These are phyloP conservation scores for Stomorhina lunata DNA, from an alignment of 2,888 invertebrate genomes.

Conservation along the genomic window DNA sequence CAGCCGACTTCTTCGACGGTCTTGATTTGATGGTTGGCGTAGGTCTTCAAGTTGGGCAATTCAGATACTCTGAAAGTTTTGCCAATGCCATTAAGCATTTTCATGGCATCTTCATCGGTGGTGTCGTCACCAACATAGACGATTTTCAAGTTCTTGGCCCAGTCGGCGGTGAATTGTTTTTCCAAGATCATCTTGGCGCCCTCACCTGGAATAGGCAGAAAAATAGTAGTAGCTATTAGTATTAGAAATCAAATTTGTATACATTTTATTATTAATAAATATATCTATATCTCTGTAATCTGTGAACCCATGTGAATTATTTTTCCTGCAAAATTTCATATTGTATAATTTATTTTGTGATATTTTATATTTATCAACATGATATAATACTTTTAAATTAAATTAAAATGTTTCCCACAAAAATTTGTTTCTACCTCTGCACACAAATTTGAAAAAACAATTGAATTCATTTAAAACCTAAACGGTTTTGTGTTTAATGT, in stretches of 20 bases:
- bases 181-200: constrained; percentile 88
- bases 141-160: constrained; percentile 87
- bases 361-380: no score
- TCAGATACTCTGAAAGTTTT: constrained; percentile 88
- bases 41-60: constrained; percentile 86
- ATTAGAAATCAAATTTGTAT: not conserved
- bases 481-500: no score
- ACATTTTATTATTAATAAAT: no score
- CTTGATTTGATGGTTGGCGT: constrained; percentile 86
- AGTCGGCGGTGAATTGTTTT: constrained; percentile 88
- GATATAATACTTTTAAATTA: no score
- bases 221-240: not conserved
- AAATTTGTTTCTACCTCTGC: no score
- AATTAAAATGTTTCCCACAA: no score
- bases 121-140: constrained; percentile 94
- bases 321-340: no score
- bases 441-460: no score
- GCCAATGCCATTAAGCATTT: constrained; percentile 83
- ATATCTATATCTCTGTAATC: no score
- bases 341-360: no score
- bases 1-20: constrained; percentile 88
- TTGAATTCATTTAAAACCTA: no score
- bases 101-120: constrained; percentile 95
- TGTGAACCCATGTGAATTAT: no score
- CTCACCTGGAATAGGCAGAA: constrained; percentile 79